These are phyloP conservation scores for Micromys minutus DNA, from an alignment of 2,113 vertebrate species.

Conservation along the genomic window DNA sequence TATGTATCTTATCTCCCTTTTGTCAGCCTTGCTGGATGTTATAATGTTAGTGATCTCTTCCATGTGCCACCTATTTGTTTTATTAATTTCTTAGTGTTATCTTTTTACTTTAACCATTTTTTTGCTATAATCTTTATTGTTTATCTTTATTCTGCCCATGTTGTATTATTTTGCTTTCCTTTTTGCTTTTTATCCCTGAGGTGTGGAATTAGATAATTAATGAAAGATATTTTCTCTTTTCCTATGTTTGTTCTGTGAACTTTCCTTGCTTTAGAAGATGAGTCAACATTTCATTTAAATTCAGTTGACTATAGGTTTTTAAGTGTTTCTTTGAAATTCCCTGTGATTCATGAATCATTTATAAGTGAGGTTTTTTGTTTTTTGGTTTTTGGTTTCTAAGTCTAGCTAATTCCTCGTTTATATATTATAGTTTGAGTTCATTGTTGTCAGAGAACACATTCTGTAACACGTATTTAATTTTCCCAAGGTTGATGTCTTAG, in stretches of 20 bases:
- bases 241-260: not conserved
- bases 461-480: not conserved
- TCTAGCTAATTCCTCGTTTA: not conserved
- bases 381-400: not conserved
- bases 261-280: not conserved
- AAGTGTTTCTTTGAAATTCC: not conserved
- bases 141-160: not conserved
- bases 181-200: not conserved
- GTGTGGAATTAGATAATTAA: not conserved
- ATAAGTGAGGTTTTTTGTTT: not conserved
- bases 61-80: not conserved
- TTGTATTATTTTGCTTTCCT: not conserved
- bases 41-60: not conserved
- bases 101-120: not conserved
- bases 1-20: not conserved
- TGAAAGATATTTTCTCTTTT: not conserved
- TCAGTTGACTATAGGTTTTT: not conserved
- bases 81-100: not conserved
- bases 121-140: not conserved
- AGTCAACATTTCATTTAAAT: not conserved
- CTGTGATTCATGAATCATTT: not conserved
- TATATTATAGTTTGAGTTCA: not conserved
- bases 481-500: not conserved
- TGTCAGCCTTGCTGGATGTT: not conserved
- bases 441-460: not conserved